phyloP scores from a whole-genome alignment of 2,888 invertebrate species.

The Blastobasis adustella region DNA sequence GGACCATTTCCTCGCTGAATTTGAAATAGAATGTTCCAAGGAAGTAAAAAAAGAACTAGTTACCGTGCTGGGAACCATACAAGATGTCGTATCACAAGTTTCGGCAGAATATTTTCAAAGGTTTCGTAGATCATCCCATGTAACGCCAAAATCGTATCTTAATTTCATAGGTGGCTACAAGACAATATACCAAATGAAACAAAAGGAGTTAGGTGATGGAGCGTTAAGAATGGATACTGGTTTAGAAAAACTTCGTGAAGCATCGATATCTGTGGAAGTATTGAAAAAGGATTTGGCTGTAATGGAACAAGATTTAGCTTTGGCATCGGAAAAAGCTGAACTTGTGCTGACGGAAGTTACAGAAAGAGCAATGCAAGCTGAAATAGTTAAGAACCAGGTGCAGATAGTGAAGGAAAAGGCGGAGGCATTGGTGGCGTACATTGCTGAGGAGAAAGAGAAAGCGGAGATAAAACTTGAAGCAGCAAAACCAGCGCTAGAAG shows the following conservation, averaged over 20 bases:
- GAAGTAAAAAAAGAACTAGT: slow-evolving; percentile 91
- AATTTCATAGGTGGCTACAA: slow-evolving; percentile 97
- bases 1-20: slow-evolving; percentile 91
- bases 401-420: slow-evolving; percentile 97
- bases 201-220: slow-evolving; percentile 91
- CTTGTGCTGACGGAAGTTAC: slow-evolving; percentile 92
- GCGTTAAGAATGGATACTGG: slow-evolving; percentile 97
- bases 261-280: slow-evolving; percentile 93
- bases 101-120: slow-evolving; percentile 92
- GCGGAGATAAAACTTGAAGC: slow-evolving; percentile 96
- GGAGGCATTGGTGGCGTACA: slow-evolving; percentile 88
- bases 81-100: slow-evolving; percentile 91
- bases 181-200: slow-evolving; percentile 92
- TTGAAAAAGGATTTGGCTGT: slow-evolving; percentile 93
- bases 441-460: slow-evolving; percentile 91
- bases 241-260: slow-evolving; percentile 94
- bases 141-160: slow-evolving; percentile 97
- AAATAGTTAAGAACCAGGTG: slow-evolving; percentile 95
- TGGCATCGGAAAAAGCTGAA: slow-evolving; percentile 94
- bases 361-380: slow-evolving; percentile 94
- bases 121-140: slow-evolving; percentile 94
- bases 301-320: slow-evolving; percentile 95
- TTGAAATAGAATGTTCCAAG: slow-evolving; percentile 89
- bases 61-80: slow-evolving; percentile 92
- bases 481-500: slow-evolving; percentile 95